Base-by-base conservation (phyloP, 2,113 vertebrate species). In the Lophotis ruficrista region DNA sequence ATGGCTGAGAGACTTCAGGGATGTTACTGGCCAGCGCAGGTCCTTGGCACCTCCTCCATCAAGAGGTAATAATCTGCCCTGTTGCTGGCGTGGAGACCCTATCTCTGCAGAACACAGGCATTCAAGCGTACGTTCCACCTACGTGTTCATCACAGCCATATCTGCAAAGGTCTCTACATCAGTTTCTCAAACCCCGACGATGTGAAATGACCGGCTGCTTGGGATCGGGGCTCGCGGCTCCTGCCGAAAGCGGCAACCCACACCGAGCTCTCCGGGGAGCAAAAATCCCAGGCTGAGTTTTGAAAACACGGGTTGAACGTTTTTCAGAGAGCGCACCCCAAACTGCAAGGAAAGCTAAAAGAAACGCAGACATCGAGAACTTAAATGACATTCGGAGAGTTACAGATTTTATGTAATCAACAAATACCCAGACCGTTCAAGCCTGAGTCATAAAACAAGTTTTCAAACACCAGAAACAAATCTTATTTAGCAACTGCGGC, bases 371-470 rank as follows among this genome's bases (percentile, higher is more conserved):
- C 38, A 38, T 9, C 12, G 33, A 69, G 57, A 79, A 80, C 43
- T 66, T 45, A 33, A 82, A 82, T 47, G 41, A 60, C 24, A 41
- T 56, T 31, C 41, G 37, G 51, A 84, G 69, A 81, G 76, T 61
- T 68, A 51, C 37, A 73, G 41, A 82, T 85, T 88, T 88, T 43
- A 71, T 45, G 27, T 30, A 41, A 84, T 71, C 70, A 93, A 16
- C 75, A 84, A 71, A 71, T 28, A 86, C 62, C 83, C 71, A 50
- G n/a, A 82, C 85, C 76, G 43, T 89, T 96, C 48, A 54, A 58
- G 72, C 48, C 43, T 83, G 80, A 91, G 81, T 93, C 94, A 93
- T 66, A 50, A 75, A 82, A 85, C 60, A 73, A 85, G 75, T 57
- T 66, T 66, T 27, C 90, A 85, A 91, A 53, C 73, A 73, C 12